Base-by-base conservation (phyloP, 53 echinoderm and acorn worm genomes). In the Antedon mediterranea region DNA sequence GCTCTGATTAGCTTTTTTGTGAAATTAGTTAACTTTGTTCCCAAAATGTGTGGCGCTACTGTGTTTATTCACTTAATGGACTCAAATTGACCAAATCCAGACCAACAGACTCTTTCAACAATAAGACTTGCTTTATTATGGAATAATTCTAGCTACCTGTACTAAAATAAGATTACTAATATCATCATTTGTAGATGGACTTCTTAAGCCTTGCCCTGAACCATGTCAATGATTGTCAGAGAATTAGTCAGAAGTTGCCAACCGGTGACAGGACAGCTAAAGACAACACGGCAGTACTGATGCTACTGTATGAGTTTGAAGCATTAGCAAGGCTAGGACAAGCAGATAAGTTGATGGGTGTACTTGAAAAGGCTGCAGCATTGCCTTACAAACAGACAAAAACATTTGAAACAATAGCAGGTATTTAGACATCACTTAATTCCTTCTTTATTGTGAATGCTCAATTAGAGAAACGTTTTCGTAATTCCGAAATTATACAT, bases 281-380 rank as follows among this genome's bases (percentile, higher is more conserved):
- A 73, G 90, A 90, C 72, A 82, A 72, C 0, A 80, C 93, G 32
- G 72, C 75, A 18, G 77, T 86, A 0, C 71, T 89, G 70, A 80
- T 93, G 30, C 73, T 86, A 32, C 87, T 93, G 43, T 88, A 88
- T 72, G 90, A 93, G 76, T 93, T 90, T 90, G 93, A 93, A 77
- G 93, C 93, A 32, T 71, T 86, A 34, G 89, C 88, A 26, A 93
- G 90, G 33, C 83, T 93, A 0, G 93, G 93, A 32, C 74, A 80
- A 29, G 31, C 75, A 0, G n/a, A 83, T 6, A 90, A 90, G 71
- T 78, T 93, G 33, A 90, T 88, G 20, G 73, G 33, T 31, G 43
- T 93, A 32, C 34, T 88, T 5, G 86, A 82, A 3, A 79, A 88
- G 72, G 80, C 79, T 4, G 72, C 85, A 33, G 27, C 83, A 28